Conservation (phyloP, 1,140 invertebrate species). For the Drosophila grimshawi region DNA sequence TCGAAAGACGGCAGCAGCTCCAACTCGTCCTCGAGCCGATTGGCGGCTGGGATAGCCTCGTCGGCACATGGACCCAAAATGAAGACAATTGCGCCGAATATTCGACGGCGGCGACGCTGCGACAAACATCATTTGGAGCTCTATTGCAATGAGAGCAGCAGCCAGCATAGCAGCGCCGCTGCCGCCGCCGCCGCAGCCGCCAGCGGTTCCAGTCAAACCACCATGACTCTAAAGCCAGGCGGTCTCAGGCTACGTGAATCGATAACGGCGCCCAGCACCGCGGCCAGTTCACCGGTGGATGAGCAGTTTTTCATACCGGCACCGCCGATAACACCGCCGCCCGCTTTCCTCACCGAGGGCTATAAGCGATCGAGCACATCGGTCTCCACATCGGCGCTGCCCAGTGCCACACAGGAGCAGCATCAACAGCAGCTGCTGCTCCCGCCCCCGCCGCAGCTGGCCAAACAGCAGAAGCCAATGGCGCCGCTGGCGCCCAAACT, state of each 20-base stretch:
- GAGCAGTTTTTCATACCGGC: conserved; percentile 86
- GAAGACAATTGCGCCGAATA: conserved; percentile 88
- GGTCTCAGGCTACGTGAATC: conserved; percentile 62
- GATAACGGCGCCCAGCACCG: conserved; percentile 75
- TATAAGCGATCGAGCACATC: conserved; percentile 85
- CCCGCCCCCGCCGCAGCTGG: background rate
- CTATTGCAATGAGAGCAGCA: conserved; percentile 84
- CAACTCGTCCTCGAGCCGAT: conserved; percentile 44
- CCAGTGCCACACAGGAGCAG: conserved; percentile 55
- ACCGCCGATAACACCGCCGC: conserved; percentile 89
- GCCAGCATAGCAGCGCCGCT: conserved; percentile 6
- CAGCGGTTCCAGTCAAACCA: conserved; percentile 1
- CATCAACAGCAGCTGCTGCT: conserved; percentile 4
- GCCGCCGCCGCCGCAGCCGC: background rate
- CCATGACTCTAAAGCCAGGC: conserved; percentile 58
- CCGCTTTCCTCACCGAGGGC: conserved; percentile 87
- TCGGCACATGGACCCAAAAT: conserved; percentile 83
- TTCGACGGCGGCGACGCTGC: conserved; percentile 86
- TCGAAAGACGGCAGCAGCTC: conserved; percentile 72
- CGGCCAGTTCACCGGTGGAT: conserved; percentile 84
- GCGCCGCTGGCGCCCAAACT: conserved; percentile 27
- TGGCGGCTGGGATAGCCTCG: conserved; percentile 28
- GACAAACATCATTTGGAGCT: conserved; percentile 87
- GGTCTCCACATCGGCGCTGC: conserved; percentile 68
- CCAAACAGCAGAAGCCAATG: conserved; percentile 10